Evolutionary conservation across 2,888 invertebrate species (phyloP), one percentile per base, ranked within the genome.

Genomic region (Clitarchus hookeri): DNA sequence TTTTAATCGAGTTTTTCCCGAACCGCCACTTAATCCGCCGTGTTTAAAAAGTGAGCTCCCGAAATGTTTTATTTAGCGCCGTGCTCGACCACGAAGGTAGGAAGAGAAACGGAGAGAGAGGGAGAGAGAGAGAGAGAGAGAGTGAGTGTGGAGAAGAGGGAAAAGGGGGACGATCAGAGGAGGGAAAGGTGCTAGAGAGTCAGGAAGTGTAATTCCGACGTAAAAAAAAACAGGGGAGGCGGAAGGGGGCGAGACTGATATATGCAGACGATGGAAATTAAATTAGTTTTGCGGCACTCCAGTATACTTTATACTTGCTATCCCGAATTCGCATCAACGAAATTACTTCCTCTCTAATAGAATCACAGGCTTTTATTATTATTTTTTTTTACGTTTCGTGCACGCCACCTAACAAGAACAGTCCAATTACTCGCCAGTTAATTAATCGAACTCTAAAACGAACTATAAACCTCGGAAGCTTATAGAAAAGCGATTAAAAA

Each of bases 271-370:
- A 65, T 65, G 65, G 65, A 65, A 65, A 65, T 65, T 65, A n/a
- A 65, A 65, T 65, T 65, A 65, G 65, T 65, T 65, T 65, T 65
- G 65, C 16, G 65, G 65, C 65, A 23, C 65, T 65, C 65, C 65
- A 19, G 65, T n/a, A 65, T 65, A 65, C 65, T 65, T 23, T n/a
- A 65, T 65, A 65, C 65, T 65, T 23, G n/a, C 19, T n/a, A 65
- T 23, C 65, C 65, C 16, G 23, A 65, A 65, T 65, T 65, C 48
- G 23, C 65, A 65, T 65, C 65, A 65, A 6, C 65, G 65, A 65
- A 65, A 65, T 65, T 65, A 65, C 65, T 65, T 65, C 65, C 16
- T 19, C 8, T 6, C 16, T 65, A 65, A 65, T 65, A n/a, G 65
- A 65, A 65, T 65, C 65, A 65, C 12, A 48, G 48, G 48, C 12